Evolutionary conservation across 2,888 invertebrate species (phyloP).

Genomic region (Furcula furcula): DNA sequence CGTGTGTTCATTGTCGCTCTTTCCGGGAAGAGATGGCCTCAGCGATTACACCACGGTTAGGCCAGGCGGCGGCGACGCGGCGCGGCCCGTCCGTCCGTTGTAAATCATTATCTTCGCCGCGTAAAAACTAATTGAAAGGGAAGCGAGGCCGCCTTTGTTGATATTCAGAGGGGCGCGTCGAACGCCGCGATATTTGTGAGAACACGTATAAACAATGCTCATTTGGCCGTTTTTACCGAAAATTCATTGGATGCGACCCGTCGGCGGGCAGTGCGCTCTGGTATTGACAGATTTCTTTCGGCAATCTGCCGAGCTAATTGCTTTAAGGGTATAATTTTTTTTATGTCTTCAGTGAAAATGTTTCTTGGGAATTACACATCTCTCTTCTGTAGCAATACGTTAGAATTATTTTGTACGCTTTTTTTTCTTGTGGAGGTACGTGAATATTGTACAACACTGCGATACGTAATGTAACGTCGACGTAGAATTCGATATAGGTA

Average conservation of each 20-base stretch:
- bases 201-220: slow-evolving; percentile 32
- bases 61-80: slow-evolving; percentile 9
- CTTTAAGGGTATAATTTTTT: not conserved
- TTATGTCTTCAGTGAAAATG: not conserved
- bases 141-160: slow-evolving; percentile 55
- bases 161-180: slow-evolving; percentile 24
- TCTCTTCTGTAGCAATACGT: too few species aligned
- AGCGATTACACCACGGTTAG: slow-evolving; percentile 43
- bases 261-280: not conserved
- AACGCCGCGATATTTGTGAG: slow-evolving; percentile 30
- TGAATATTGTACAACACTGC: too few species aligned
- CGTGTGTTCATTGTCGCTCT: slow-evolving; percentile 61
- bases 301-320: not conserved
- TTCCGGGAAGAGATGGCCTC: slow-evolving; percentile 68
- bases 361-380: not conserved
- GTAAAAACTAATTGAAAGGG: slow-evolving; percentile 75
- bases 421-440: too few species aligned
- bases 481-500: too few species aligned
- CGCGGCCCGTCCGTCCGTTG: slow-evolving; percentile 39
- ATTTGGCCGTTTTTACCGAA: slow-evolving; percentile 27
- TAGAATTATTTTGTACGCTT: too few species aligned
- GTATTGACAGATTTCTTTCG: slow-evolving; percentile 1
- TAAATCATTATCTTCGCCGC: slow-evolving; percentile 65
- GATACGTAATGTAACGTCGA: too few species aligned
- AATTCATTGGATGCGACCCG: slow-evolving; percentile 18